These are phyloP conservation scores for Oenanthe oenanthe DNA, from an alignment of 2,113 vertebrate genomes.

Conservation along the genomic window DNA sequence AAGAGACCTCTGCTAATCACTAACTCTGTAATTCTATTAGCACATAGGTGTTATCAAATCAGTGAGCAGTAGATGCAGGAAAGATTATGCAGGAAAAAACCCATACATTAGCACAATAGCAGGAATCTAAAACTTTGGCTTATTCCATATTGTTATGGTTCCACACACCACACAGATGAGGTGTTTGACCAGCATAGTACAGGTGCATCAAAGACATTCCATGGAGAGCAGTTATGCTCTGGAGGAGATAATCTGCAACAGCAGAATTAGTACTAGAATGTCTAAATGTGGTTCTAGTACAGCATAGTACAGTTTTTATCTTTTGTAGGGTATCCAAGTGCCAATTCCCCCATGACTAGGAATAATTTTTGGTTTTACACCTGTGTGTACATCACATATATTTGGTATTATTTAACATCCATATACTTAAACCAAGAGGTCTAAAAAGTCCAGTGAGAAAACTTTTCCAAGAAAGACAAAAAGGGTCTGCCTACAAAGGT, in stretches of 20 bases:
- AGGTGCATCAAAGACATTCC: not conserved
- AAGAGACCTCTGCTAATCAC: not conserved
- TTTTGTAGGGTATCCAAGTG: not conserved
- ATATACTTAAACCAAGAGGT: not conserved
- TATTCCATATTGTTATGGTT: not conserved
- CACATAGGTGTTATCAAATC: conserved; percentile 17
- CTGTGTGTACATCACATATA: not conserved
- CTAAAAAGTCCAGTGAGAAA: conserved; percentile 27
- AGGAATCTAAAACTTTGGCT: not conserved
- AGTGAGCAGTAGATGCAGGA: not conserved
- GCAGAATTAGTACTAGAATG: not conserved
- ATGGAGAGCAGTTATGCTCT: not conserved
- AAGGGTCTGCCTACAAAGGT: conserved; percentile 45
- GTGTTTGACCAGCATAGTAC: not conserved
- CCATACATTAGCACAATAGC: not conserved
- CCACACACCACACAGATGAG: not conserved
- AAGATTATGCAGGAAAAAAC: not conserved
- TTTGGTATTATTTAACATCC: conserved; percentile 14
- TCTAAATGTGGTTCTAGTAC: not conserved
- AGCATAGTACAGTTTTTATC: not conserved
- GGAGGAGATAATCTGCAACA: not conserved
- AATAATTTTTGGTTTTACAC: not conserved
- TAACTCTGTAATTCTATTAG: conserved; percentile 6
- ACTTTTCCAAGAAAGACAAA: conserved; percentile 6
- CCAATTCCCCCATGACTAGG: not conserved